Base-by-base conservation (phyloP, 1,140 invertebrate species). In the Agrilus planipennis region DNA sequence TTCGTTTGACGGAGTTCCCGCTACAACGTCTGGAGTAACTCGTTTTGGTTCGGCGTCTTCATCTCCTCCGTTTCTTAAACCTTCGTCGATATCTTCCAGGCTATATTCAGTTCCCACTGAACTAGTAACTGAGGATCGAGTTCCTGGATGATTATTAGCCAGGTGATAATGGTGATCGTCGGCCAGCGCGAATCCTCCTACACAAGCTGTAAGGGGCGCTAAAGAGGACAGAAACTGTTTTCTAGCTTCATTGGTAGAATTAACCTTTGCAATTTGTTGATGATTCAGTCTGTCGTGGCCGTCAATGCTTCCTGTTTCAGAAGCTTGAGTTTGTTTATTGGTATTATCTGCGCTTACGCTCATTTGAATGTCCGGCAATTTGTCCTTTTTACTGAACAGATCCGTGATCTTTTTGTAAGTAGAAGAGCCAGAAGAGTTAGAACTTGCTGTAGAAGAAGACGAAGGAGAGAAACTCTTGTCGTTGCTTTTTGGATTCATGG, bases 151-250 rank as follows among this genome's bases (percentile, higher is more conserved):
- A 58, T 60, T 41, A 41, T 51, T 22, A 67, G 57, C 42, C 57
- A 66, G 7, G 60, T 70, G 37, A 57, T 63, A 51, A 44, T 82
- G 81, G 50, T 81, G 81, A 37, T 79, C 77, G 9, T 82, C 73
- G 22, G 73, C 72, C 21, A 71, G 72, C 2, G 68, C 75, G 0
- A 58, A 56, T n/a, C 49, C 36, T 2, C 76, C 72, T 17, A 85
- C 81, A 46, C 81, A 85, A 0, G 81, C 78, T 1, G 77, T 77
- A 18, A 84, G 57, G 2, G 82, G 81, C 0, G 80, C 81, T 17
- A 85, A 52, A 2, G 79, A 82, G 0, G 81, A 76, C 10, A 86
- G 52, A 50, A 86, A 84, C 53, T 84, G 83, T 37, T 78, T 73
- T 32, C 80, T 69, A 3, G 72, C 69, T 41, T 75, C 51, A 50